These are phyloP conservation scores for Thinocorus orbignyianus DNA, from an alignment of 2,113 vertebrate genomes.

Conservation along the genomic window DNA sequence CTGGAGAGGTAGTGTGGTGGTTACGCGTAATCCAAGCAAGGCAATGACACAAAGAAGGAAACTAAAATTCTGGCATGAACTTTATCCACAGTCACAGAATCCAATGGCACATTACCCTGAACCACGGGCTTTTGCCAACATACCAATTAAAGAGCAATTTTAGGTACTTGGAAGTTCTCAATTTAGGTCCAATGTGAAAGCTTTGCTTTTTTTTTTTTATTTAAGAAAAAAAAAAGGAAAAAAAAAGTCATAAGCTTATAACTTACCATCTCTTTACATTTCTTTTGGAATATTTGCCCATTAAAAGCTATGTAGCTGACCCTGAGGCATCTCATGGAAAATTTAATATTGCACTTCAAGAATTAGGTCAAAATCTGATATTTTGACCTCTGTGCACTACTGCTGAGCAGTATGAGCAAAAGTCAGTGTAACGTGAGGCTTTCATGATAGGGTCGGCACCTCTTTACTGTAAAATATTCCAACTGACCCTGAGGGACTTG, in stretches of 20 bases:
- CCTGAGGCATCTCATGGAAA: background rate
- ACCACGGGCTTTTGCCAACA: background rate
- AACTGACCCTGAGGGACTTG: background rate
- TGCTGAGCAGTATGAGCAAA: background rate
- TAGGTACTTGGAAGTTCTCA: background rate
- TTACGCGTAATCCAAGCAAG: background rate
- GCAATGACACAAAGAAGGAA: background rate
- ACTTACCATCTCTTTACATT: background rate
- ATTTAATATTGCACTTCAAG: background rate
- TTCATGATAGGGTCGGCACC: background rate
- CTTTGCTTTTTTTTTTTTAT: too few relatives aligned
- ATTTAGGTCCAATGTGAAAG: background rate
- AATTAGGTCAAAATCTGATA: background rate
- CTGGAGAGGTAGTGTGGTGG: background rate
- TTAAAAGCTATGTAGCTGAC: background rate
- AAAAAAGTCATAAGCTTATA: background rate
- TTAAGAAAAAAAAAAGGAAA: background rate
- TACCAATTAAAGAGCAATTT: background rate
- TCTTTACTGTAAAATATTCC: background rate
- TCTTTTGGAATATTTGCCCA: background rate
- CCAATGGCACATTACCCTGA: background rate
- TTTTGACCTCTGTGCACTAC: background rate
- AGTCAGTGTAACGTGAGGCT: background rate
- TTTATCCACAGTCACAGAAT: background rate
- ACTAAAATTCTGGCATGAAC: background rate